Conservation (phyloP, 2,888 invertebrate genomes). For the Gymnosoma rotundatum region DNA sequence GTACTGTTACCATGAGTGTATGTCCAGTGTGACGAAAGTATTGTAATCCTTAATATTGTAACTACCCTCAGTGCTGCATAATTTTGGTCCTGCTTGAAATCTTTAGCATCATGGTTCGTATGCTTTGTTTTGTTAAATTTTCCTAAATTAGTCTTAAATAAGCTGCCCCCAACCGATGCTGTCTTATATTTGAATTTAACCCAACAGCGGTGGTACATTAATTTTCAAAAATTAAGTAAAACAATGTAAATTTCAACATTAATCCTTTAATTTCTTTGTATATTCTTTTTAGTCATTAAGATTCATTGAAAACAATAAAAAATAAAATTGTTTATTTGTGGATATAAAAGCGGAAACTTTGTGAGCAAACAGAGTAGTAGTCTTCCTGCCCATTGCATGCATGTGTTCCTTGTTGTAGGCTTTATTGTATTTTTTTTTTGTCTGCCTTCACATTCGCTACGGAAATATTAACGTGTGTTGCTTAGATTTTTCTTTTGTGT, state of each 20-base stretch:
- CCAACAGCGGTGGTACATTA: conserved; percentile 32
- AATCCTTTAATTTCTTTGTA: conserved; percentile 68
- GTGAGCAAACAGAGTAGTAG: conserved; percentile 6
- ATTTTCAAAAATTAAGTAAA: conserved; percentile 43
- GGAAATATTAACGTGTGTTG: conserved; percentile 52
- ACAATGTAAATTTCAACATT: conserved; percentile 48
- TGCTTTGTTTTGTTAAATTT: conserved; percentile 17
- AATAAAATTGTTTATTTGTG: conserved; percentile 10
- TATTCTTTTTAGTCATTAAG: conserved; percentile 8
- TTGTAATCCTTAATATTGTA: conserved; percentile 49
- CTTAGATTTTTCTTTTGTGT: conserved; percentile 39
- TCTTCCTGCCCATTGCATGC: conserved; percentile 15
- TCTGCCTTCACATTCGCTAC: conserved; percentile 50
- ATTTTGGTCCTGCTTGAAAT: conserved; percentile 18
- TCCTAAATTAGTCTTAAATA: conserved; percentile 57
- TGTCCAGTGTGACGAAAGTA: conserved; percentile 66
- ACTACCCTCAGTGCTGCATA: conserved; percentile 38
- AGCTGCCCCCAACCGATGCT: conserved; percentile 48
- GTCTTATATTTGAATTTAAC: conserved; percentile 38
- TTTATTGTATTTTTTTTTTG: not conserved
- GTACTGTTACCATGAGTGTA: not conserved
- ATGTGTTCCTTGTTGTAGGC: conserved; percentile 4
- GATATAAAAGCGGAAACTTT: conserved; percentile 47
- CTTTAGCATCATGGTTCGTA: conserved; percentile 14
- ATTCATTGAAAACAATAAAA: conserved; percentile 5